A percentile compares a stretch with the other conserved stretches of the same genome.
Evolutionary conservation across 2,113 vertebrate genomes (phyloP).

Genomic region (Zootoca vivipara): DNA sequence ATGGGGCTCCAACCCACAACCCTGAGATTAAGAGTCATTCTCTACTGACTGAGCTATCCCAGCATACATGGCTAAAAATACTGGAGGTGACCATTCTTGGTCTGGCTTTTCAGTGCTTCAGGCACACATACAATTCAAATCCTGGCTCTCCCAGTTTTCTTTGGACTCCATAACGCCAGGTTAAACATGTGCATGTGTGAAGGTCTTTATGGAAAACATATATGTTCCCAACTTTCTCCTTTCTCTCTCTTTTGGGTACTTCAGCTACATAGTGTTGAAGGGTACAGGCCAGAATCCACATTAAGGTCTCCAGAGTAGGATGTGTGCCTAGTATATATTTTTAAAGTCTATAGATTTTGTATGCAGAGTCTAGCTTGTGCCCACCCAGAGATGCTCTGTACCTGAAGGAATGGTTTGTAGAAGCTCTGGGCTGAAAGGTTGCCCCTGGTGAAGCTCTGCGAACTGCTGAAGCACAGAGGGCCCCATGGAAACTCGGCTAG

Average conservation of each 20-base stretch:
- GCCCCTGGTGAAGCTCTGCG: background rate
- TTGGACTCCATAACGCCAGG: background rate
- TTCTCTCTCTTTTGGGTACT: background rate
- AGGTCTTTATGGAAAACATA: background rate
- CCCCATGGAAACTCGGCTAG: background rate
- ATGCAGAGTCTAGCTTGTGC: background rate
- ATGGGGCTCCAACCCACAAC: too few relatives aligned
- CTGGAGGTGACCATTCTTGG: background rate
- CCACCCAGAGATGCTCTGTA: rapidly evolving
- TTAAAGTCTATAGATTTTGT: background rate
- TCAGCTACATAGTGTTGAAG: background rate
- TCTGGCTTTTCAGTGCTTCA: background rate
- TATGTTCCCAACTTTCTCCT: background rate
- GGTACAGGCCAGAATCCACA: background rate
- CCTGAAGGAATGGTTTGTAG: background rate
- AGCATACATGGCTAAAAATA: background rate
- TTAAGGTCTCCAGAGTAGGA: background rate
- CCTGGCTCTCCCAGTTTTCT: background rate
- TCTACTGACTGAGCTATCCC: too few relatives aligned
- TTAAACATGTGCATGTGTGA: background rate
- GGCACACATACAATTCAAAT: background rate
- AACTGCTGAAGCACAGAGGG: background rate
- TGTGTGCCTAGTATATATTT: background rate
- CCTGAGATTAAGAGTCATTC: too few relatives aligned
- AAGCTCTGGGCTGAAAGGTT: background rate